Evolutionary conservation across 2,113 vertebrate species (phyloP), one percentile per base, ranked within the genome.

Genomic region (Psephotus haematonotus): DNA sequence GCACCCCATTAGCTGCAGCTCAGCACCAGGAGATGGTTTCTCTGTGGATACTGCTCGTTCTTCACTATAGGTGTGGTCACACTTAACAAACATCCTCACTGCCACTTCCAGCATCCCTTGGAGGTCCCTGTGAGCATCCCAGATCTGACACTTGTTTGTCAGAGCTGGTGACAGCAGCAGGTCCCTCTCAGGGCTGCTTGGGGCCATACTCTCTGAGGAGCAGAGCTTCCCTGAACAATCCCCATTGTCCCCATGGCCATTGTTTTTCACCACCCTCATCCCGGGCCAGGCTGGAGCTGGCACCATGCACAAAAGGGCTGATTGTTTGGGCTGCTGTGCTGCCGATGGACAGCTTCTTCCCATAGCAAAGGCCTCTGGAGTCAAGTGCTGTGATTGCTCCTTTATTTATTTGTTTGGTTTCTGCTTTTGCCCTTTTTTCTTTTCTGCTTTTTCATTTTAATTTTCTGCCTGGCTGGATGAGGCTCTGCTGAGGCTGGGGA

Each of bases 271-370:
- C 5, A 1, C 57, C 88, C 67, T 19, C 3, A 0, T 20, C 57
- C 82, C 12, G 0, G 5, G 59, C 87, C 7, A 0, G n/a, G 87
- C 77, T 43, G 70, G 74, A 75, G 95, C 92, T 96, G 96, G 90
- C 92, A 71, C 4, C 0, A 20, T 5, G 11, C 92, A 85, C 88
- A 94, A 74, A 95, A 67, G 62, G 67, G 52, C 74, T 7, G 78
- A 87, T 95, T 93, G 92, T 90, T 65, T 64, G 88, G 85, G 57
- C 47, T 41, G 46, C 50, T 79, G 50, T 60, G 82, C 62, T 1
- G 9, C 88, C 50, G 84, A 9, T 82, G 90, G 92, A 84, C 84
- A 75, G 81, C 92, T 82, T 81, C 81, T 93, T 86, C 96, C 88
- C 91, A 86, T 3, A 16, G 76, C 85, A 62, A 23, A 76, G 53